Base-by-base conservation (phyloP, 92 coral and sea anemone species). In the Meandrina meandrites region DNA sequence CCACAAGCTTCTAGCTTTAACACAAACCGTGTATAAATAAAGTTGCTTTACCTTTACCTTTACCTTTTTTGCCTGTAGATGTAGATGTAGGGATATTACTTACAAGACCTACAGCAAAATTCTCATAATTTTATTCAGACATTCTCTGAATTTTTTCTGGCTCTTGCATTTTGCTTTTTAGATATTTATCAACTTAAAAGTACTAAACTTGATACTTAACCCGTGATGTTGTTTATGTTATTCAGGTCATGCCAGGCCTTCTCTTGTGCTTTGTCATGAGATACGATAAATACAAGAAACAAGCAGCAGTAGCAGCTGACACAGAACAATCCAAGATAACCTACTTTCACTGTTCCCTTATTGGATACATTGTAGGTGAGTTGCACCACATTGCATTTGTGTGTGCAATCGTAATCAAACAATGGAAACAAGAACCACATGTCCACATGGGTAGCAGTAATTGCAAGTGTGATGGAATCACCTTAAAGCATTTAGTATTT, bases 211-310 rank as follows among this genome's bases (percentile, higher is more conserved):
- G 6, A 40, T 40, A 6, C 6, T 12, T 48, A 48, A 48, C 53
- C 53, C 9, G 53, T 10, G 24, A 11, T 81, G 60, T 18, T 57
- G 24, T 37, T 60, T n/a, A n/a, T 60, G 30, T 48, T 57, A 3
- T 88, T 90, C 87, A 95, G 98, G 99, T 97, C 7, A 97, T 97
- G 99, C 99, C 99, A 18, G 99, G 99, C 1, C 94, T 97, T 54
- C 92, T 97, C 18, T 75, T 97, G 31, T 97, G 98, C 47, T 97
- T 97, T 86, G 99, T 97, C 11, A 92, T 97, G 98, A 94, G 99
- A 45, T 97, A 93, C 86, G 99, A 97, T 54, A 97, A 90, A 27
- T 92, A 97, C 83, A 97, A 91, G 69, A 85, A 89, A 57, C 96
- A 90, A 70, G 93, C 93, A 37, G 91, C 97, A 15, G 83, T 73